Percentiles rank a stretch among this genome's conserved stretches.
phyloP scores from a whole-genome alignment of 2,113 vertebrate genomes.

The Columba janthina region DNA sequence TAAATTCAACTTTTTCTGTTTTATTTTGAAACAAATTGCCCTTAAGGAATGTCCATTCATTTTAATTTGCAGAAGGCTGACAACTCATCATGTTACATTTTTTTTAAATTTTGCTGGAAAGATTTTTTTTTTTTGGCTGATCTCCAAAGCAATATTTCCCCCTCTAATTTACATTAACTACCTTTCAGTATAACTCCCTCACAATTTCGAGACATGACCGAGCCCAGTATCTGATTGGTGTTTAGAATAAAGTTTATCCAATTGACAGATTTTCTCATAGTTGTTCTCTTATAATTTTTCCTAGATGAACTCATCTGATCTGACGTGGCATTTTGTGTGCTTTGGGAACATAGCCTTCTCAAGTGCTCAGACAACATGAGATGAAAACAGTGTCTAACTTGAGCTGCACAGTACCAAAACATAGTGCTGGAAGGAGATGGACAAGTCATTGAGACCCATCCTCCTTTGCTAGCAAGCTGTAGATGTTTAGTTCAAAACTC shows the following conservation, averaged over 20 bases:
- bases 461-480: not conserved
- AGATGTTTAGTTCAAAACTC: not conserved
- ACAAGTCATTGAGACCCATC: not conserved
- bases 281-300: not conserved
- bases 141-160: not conserved
- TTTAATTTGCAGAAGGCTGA: conserved; percentile 8
- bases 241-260: not conserved
- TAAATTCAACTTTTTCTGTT: not conserved
- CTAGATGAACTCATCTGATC: not conserved
- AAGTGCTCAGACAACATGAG: not conserved
- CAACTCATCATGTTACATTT: not conserved
- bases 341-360: not conserved
- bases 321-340: not conserved
- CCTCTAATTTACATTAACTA: not conserved
- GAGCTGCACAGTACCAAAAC: not conserved
- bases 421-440: not conserved
- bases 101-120: not conserved
- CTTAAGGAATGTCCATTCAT: not conserved
- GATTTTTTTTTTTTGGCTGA: not conserved
- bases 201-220: not conserved
- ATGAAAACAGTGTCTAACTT: not conserved
- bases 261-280: not conserved
- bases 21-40: conserved; percentile 28
- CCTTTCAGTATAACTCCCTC: not conserved
- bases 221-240: not conserved